Evolutionary conservation across 2,113 vertebrate genomes (phyloP).

Genomic region (Sprattus sprattus): DNA sequence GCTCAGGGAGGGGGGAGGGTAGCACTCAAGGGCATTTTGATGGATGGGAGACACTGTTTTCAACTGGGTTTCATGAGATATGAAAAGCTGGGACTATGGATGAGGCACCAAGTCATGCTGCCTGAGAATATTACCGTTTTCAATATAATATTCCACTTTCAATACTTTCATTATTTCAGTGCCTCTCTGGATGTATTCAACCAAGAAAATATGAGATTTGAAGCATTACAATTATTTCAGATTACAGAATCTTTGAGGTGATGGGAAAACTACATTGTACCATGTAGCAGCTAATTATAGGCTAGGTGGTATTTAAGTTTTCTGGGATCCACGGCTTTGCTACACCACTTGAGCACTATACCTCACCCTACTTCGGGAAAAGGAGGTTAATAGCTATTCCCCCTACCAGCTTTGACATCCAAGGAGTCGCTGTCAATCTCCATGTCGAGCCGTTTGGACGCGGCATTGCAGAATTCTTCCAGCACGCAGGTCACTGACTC

Average conservation of each 20-base stretch:
- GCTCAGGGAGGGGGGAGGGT: neutral
- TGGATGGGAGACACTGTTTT: constrained; percentile 43
- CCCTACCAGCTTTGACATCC: constrained; percentile 84
- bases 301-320: too few species aligned
- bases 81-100: neutral
- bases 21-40: constrained; percentile 49
- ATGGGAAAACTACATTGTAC: neutral
- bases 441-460: constrained; percentile 77
- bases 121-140: neutral
- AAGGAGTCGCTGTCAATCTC: constrained; percentile 88
- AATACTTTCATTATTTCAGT: neutral
- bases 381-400: neutral
- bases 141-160: neutral
- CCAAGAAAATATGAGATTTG: neutral
- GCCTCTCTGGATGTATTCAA: neutral
- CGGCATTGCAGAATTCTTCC: constrained; percentile 82
- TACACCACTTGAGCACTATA: neutral
- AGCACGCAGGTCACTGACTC: constrained; percentile 81
- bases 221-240: neutral
- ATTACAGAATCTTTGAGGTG: neutral
- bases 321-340: neutral
- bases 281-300: neutral
- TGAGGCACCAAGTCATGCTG: neutral
- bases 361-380: neutral
- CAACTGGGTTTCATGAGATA: neutral